Evolutionary conservation across 1,140 invertebrate species (phyloP).

Genomic region (Phortica variegata): DNA sequence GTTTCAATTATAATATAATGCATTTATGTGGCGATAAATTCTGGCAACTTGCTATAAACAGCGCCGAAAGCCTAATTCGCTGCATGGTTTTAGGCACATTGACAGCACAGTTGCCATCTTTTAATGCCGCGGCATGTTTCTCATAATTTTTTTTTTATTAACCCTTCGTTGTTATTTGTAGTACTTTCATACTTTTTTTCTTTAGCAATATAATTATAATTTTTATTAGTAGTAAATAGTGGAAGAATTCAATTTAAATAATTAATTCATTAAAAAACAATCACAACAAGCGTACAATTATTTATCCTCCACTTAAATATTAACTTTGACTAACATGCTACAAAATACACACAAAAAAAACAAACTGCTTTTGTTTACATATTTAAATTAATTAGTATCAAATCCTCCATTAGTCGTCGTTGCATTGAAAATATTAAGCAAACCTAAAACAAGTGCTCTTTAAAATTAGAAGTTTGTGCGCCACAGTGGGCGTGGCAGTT

Average conservation of each 20-base stretch:
- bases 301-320: constrained; percentile 34
- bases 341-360: constrained; percentile 30
- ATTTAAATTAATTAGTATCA: constrained; percentile 36
- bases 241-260: constrained; percentile 40
- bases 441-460: constrained; percentile 39
- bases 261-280: constrained; percentile 51
- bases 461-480: constrained; percentile 45
- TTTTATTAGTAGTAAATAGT: constrained; percentile 42
- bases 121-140: constrained; percentile 9
- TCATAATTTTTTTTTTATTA: constrained; percentile 25
- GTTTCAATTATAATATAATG: constrained; percentile 35
- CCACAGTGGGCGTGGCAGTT: constrained; percentile 45
- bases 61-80: constrained; percentile 37
- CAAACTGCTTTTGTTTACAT: too few relatives aligned
- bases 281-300: constrained; percentile 42
- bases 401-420: constrained; percentile 57
- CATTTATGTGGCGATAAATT: constrained; percentile 21
- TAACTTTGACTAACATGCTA: constrained; percentile 52
- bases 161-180: constrained; percentile 6
- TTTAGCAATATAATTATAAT: constrained; percentile 12
- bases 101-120: constrained; percentile 13
- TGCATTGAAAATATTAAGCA: constrained; percentile 46
- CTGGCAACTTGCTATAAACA: constrained; percentile 16
- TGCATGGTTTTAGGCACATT: constrained; percentile 34
- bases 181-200: constrained; percentile 31